Conservation (phyloP, 2,113 vertebrate species). For the Phalacrocorax pelagicus region DNA sequence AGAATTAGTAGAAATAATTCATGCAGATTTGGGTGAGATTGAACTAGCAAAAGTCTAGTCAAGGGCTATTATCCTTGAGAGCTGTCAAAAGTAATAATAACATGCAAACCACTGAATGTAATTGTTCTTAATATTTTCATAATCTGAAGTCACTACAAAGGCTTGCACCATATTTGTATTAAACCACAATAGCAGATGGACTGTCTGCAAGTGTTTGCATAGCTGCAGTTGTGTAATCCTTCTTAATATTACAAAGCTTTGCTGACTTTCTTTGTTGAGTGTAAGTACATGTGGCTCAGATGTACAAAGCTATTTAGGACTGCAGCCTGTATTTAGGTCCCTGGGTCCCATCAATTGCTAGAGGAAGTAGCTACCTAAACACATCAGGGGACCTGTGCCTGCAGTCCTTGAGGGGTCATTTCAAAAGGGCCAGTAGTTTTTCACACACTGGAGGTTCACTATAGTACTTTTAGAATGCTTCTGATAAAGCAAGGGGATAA, state of each 20-base stretch:
- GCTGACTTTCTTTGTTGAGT: background rate
- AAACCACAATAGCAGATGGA: background rate
- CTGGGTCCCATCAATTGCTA: background rate
- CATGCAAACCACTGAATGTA: background rate
- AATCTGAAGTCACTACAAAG: constrained; percentile 2
- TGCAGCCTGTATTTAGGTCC: background rate
- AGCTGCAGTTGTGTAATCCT: background rate
- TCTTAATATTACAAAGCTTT: background rate
- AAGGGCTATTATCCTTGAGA: background rate
- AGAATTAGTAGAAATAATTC: background rate
- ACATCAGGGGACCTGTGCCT: background rate
- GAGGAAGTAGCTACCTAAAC: background rate
- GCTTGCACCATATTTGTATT: background rate
- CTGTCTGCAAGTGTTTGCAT: background rate
- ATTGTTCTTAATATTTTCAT: background rate
- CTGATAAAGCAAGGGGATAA: background rate
- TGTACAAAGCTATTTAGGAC: background rate
- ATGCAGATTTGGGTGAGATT: background rate
- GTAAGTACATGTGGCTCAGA: background rate
- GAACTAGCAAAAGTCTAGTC: background rate
- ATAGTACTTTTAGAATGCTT: background rate
- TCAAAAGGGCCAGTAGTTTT: background rate
- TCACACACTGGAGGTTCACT: background rate
- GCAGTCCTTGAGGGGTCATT: background rate
- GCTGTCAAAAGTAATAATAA: background rate